Conservation (phyloP, 2,888 invertebrate species). For the Galeruca laticollis region DNA sequence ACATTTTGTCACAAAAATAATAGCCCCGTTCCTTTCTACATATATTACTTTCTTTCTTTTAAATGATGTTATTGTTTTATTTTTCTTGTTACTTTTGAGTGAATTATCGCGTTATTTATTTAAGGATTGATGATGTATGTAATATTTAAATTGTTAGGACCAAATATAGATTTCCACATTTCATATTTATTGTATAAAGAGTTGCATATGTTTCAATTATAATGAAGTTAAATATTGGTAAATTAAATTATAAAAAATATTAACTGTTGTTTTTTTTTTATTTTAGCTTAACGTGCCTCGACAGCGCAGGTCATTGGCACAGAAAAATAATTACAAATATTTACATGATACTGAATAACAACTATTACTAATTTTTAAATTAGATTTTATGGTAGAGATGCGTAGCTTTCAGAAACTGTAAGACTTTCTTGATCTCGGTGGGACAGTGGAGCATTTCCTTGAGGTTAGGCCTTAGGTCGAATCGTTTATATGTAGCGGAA, state of each 20-base stretch:
- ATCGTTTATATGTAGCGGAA: too few species aligned
- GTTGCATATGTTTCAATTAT: constrained; percentile 51
- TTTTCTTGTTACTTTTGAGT: constrained; percentile 53
- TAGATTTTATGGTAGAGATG: too few species aligned
- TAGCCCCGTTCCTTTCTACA: constrained; percentile 33
- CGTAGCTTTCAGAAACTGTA: too few species aligned
- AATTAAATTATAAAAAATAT: constrained; percentile 40
- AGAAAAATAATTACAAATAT: too few species aligned
- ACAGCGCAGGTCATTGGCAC: too few species aligned
- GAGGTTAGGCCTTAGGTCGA: too few species aligned
- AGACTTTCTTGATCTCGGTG: too few species aligned
- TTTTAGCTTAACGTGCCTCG: background rate
- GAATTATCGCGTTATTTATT: constrained; percentile 40
- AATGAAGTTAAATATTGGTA: constrained; percentile 52
- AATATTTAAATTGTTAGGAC: constrained; percentile 61
- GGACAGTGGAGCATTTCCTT: too few species aligned
- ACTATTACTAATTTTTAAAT: too few species aligned
- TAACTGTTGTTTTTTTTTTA: background rate
- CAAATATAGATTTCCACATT: constrained; percentile 61
- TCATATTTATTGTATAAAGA: constrained; percentile 58
- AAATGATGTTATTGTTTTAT: constrained; percentile 50
- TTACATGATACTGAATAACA: too few species aligned
- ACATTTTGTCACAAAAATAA: background rate
- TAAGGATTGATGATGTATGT: constrained; percentile 55
- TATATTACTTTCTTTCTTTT: constrained; percentile 43